phyloP scores from a whole-genome alignment of 2,797 vertebrate genomes.

The Euthynnus affinis region DNA sequence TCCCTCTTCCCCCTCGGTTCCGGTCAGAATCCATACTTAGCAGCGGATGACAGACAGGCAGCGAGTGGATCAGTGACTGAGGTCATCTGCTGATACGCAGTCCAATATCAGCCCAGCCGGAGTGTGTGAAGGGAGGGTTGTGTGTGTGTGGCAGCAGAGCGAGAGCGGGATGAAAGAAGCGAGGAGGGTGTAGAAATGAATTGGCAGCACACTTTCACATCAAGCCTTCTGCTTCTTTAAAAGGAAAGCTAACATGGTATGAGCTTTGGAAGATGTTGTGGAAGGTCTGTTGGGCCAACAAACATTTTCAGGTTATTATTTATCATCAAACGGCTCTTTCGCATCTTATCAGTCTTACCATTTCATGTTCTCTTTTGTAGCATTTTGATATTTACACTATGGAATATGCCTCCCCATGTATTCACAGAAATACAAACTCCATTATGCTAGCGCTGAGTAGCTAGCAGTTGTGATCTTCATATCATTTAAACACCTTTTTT shows the following conservation, averaged over 20 bases:
- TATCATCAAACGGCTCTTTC: not conserved
- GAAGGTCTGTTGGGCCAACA: slow-evolving; percentile 11
- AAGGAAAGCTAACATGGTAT: slow-evolving; percentile 20
- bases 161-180: slow-evolving; percentile 13
- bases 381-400: no score
- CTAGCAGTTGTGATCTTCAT: no score
- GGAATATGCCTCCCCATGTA: no score
- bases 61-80: slow-evolving; percentile 46
- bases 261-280: not conserved
- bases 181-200: slow-evolving; percentile 8
- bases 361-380: no score
- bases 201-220: slow-evolving; percentile 3
- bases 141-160: not conserved
- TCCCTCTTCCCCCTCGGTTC: not conserved
- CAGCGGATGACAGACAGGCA: slow-evolving; percentile 47
- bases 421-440: no score
- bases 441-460: no score
- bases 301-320: slow-evolving; percentile 1
- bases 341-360: not conserved
- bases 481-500: no score
- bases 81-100: slow-evolving; percentile 52
- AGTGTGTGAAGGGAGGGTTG: no score
- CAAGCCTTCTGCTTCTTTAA: slow-evolving; percentile 8
- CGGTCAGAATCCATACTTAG: slow-evolving; percentile 54
- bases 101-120: slow-evolving; percentile 27